Conservation (phyloP, 2,888 invertebrate genomes). For the Drosophila pseudotalamancana region DNA sequence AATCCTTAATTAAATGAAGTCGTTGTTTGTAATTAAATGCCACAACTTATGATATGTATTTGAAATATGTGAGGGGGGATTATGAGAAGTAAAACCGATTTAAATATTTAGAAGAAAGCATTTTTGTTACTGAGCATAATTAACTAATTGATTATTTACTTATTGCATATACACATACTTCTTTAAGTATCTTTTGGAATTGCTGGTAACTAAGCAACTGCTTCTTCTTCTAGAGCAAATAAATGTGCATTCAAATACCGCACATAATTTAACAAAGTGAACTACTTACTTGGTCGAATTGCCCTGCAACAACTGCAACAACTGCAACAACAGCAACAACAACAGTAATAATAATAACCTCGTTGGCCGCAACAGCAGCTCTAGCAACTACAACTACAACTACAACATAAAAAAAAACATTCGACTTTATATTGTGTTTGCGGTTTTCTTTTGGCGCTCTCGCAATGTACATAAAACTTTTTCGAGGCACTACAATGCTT, state of each 20-base stretch:
- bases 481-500: constrained; percentile 68
- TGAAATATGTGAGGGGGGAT: constrained; percentile 15
- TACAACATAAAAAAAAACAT: constrained; percentile 43
- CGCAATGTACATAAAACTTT: constrained; percentile 72
- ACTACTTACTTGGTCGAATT: constrained; percentile 52
- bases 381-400: not conserved
- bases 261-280: constrained; percentile 73
- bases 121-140: too few species aligned
- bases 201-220: constrained; percentile 9
- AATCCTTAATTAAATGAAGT: constrained; percentile 72
- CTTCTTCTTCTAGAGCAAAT: constrained; percentile 18
- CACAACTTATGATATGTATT: constrained; percentile 16
- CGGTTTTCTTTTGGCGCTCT: constrained; percentile 65
- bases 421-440: constrained; percentile 72
- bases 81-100: constrained; percentile 5
- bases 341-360: constrained; percentile 56
- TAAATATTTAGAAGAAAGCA: not conserved
- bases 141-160: too few species aligned
- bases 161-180: too few species aligned
- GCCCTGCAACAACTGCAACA: constrained; percentile 28
- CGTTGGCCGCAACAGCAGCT: constrained; percentile 32
- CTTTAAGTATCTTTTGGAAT: not conserved
- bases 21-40: constrained; percentile 57
- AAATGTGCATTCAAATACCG: constrained; percentile 55
- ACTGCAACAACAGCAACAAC: constrained; percentile 6